phyloP scores from a whole-genome alignment of 2,797 vertebrate genomes.

The Anas bernieri region DNA sequence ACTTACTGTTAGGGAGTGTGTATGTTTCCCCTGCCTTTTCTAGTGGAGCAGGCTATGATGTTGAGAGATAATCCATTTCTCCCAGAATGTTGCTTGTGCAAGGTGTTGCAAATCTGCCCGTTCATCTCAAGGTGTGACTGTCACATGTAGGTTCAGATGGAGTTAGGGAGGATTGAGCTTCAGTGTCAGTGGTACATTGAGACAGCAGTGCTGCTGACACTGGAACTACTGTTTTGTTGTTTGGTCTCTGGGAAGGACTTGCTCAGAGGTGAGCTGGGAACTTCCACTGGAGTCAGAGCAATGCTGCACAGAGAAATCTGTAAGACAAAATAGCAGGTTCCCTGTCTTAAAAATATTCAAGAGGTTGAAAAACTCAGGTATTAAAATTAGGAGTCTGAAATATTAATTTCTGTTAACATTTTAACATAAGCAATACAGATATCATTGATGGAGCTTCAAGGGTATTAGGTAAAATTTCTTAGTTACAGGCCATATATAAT shows the following conservation, averaged over 20 bases:
- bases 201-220: rapidly evolving
- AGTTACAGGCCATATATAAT: background rate
- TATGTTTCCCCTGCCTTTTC: background rate
- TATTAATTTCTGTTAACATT: background rate
- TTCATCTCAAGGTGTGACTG: background rate
- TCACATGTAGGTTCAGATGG: rapidly evolving
- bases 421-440: background rate
- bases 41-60: background rate
- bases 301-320: background rate
- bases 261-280: background rate
- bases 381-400: background rate
- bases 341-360: background rate
- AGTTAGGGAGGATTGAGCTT: background rate
- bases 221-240: background rate
- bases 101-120: background rate
- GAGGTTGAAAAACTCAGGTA: background rate
- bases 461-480: background rate
- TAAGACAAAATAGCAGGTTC: background rate
- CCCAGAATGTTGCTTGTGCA: background rate
- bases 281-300: background rate
- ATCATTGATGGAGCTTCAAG: background rate
- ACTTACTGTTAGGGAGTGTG: background rate
- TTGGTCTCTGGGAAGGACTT: background rate
- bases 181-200: rapidly evolving
- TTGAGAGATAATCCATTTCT: background rate